Percentiles rank a stretch among this genome's conserved stretches.
Conservation (phyloP, 1,140 invertebrate species). For the Solen grandis region DNA sequence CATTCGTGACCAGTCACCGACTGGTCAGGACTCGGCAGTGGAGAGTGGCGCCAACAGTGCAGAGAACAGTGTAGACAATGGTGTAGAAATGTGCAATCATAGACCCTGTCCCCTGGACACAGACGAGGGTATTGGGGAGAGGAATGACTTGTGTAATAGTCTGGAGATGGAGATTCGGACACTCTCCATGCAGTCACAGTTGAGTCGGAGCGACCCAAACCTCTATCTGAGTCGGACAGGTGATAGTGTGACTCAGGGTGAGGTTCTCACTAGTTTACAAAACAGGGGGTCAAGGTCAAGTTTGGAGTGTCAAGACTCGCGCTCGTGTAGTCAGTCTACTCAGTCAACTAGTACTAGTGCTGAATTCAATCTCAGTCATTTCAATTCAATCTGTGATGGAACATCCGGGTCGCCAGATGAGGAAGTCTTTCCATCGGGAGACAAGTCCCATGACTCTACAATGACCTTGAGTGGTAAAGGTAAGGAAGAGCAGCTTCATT, state of each 20-base stretch:
- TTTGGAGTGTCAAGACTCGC: slow-evolving; percentile 50
- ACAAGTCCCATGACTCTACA: slow-evolving; percentile 12
- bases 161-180: slow-evolving; percentile 64
- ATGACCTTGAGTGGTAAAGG: neutral
- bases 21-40: slow-evolving; percentile 49
- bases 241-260: slow-evolving; percentile 61
- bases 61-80: slow-evolving; percentile 51
- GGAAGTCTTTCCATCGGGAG: slow-evolving; percentile 25
- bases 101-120: slow-evolving; percentile 53
- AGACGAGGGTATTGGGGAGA: slow-evolving; percentile 67
- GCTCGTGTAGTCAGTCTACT: slow-evolving; percentile 42
- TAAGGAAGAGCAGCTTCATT: neutral
- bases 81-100: slow-evolving; percentile 47
- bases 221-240: slow-evolving; percentile 70
- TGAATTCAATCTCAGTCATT: slow-evolving; percentile 70
- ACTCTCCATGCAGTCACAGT: slow-evolving; percentile 56
- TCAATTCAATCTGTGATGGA: slow-evolving; percentile 60
- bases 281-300: slow-evolving; percentile 44
- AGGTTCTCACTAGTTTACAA: slow-evolving; percentile 40
- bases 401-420: slow-evolving; percentile 59
- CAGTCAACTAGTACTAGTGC: slow-evolving; percentile 70
- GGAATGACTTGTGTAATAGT: slow-evolving; percentile 60
- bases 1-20: slow-evolving; percentile 18
- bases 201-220: slow-evolving; percentile 73
- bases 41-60: slow-evolving; percentile 54